phyloP scores from a whole-genome alignment of 2,113 vertebrate species.

The Pogonocichla stellata region DNA sequence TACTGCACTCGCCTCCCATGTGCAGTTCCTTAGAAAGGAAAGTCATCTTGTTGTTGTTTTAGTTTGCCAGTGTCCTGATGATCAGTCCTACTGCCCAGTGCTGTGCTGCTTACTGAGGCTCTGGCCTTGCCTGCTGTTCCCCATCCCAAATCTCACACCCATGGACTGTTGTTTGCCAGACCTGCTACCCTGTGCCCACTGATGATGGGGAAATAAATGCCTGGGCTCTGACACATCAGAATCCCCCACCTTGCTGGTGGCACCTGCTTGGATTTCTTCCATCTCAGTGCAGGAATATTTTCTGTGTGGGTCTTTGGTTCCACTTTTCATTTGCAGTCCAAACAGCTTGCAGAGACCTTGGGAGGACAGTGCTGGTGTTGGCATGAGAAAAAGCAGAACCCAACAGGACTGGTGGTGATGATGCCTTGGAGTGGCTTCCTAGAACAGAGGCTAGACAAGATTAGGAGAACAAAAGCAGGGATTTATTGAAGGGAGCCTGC shows the following conservation, averaged over 20 bases:
- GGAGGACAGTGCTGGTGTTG: neutral
- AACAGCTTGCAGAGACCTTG: neutral
- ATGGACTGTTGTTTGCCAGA: neutral
- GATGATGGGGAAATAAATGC: neutral
- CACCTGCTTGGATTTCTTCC: neutral
- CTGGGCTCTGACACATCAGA: neutral
- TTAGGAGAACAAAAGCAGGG: neutral
- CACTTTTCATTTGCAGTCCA: neutral
- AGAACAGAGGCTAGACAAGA: neutral
- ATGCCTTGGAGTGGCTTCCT: neutral
- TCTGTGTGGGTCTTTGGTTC: neutral
- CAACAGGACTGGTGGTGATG: neutral
- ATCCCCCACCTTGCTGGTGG: neutral
- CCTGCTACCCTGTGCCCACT: neutral
- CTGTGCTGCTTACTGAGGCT: neutral
- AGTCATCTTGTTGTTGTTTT: neutral
- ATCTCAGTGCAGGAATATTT: neutral
- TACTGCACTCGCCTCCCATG: neutral
- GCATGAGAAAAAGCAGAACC: neutral
- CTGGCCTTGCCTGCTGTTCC: neutral
- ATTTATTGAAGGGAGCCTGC: neutral
- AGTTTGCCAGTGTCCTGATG: neutral
- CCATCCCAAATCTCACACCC: neutral
- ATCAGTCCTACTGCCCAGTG: neutral
- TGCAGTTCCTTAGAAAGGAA: neutral